Evolutionary conservation across 2,888 invertebrate species (phyloP), one percentile per base, ranked within the genome.

Genomic region (Polydrusus tereticollis): DNA sequence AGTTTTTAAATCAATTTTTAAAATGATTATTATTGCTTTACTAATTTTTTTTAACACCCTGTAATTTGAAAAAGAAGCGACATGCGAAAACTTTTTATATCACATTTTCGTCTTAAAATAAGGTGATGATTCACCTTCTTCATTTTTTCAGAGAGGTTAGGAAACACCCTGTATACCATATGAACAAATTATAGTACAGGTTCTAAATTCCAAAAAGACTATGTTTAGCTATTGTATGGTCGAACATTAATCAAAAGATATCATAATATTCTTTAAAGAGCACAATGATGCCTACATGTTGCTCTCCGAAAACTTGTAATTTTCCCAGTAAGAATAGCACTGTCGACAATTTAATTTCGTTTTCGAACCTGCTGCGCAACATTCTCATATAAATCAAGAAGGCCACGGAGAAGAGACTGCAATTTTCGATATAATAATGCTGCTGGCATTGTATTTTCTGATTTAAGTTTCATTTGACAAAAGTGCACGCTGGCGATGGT

Each of bases 311-410:
- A 72, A 64, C 59, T 69, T 73, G 65, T 69, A 69, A 69, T 69
- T 69, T 73, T 73, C 69, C 60, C 43, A 18, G 21, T 47, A 63
- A 33, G 57, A 21, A 59, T 45, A 33, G 47, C 63, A 57, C 41
- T 60, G 60, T 60, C 59, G 60, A 55, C 72, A 62, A 72, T 72
- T 72, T 72, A 72, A 72, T 72, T 72, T 72, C 41, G 62, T 66
- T 62, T 62, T 72, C 62, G 60, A 66, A 65, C 59, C 71, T 52
- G 65, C 71, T 65, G 65, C 26, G 64, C 47, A 33, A 65, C 65
- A 58, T 26, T 60, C 60, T 57, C 57, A 16, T 43, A 66, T 66
- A 66, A 57, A 66, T 66, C 57, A 66, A 38, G 59, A 45, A 62
- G 47, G 29, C 47, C 62, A 62, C 47, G 26, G 18, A 43, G 68